These are phyloP conservation scores for Thymelicus lineola DNA, from an alignment of 2,888 invertebrate species.

Conservation along the genomic window DNA sequence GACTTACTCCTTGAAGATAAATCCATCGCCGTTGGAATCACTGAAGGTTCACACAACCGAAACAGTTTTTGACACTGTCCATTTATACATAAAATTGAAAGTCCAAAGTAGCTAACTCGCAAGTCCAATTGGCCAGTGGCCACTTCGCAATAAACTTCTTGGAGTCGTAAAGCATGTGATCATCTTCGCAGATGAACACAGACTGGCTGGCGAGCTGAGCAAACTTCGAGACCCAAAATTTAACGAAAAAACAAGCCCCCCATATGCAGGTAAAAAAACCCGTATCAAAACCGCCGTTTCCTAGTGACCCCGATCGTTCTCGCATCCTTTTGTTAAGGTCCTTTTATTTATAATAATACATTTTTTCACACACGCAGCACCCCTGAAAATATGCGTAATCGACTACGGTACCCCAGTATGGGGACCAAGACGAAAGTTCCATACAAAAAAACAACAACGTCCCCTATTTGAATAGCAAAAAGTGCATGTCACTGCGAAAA, in stretches of 20 bases:
- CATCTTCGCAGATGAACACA: slow-evolving; percentile 84
- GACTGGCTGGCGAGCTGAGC: slow-evolving; percentile 81
- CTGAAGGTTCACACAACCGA: slow-evolving; percentile 48
- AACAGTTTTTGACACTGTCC: slow-evolving; percentile 32
- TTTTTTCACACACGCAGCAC: slow-evolving; percentile 84
- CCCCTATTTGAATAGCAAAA: slow-evolving; percentile 84
- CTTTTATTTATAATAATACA: slow-evolving; percentile 84
- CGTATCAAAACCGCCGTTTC: slow-evolving; percentile 84
- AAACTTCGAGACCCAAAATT: slow-evolving; percentile 70
- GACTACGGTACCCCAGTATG: slow-evolving; percentile 56
- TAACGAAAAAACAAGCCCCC: slow-evolving; percentile 80
- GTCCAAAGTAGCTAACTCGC: slow-evolving; percentile 30
- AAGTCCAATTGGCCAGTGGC: slow-evolving; percentile 64
- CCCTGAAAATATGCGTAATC: slow-evolving; percentile 84
- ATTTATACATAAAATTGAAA: slow-evolving; percentile 36
- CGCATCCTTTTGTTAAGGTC: slow-evolving; percentile 80
- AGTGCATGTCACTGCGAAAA: slow-evolving; percentile 83
- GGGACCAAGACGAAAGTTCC: slow-evolving; percentile 57
- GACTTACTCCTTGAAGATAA: slow-evolving; percentile 82
- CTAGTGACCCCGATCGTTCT: slow-evolving; percentile 85
- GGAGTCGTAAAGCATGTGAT: slow-evolving; percentile 79
- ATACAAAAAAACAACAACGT: slow-evolving; percentile 76
- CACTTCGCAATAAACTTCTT: slow-evolving; percentile 57
- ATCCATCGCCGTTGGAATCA: slow-evolving; percentile 68
- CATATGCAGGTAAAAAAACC: slow-evolving; percentile 81